phyloP scores from a whole-genome alignment of 2,888 invertebrate genomes.

The Campoplex capitator region DNA sequence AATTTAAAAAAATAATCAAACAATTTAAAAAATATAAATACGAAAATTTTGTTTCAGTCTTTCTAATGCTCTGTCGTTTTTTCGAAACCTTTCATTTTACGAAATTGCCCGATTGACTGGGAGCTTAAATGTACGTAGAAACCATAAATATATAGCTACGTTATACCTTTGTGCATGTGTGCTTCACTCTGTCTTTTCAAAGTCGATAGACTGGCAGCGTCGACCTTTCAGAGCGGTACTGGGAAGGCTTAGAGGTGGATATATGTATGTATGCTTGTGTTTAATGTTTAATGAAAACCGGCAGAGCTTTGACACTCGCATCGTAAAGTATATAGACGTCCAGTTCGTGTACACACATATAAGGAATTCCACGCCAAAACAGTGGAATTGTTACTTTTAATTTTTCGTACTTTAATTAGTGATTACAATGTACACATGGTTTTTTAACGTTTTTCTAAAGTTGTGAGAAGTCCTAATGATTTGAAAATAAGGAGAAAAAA shows the following conservation, averaged over 20 bases:
- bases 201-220: conserved; percentile 5
- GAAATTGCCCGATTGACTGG: conserved; percentile 21
- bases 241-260: conserved; percentile 16
- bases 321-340: neutral
- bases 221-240: conserved; percentile 32
- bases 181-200: neutral
- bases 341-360: neutral
- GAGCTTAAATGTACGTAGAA: neutral
- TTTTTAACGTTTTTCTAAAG: no score
- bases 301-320: conserved; percentile 9
- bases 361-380: neutral
- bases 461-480: no score
- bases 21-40: neutral
- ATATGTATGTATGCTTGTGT: conserved; percentile 10
- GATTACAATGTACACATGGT: no score
- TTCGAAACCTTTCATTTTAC: neutral
- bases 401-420: neutral
- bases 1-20: neutral
- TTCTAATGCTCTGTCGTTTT: neutral
- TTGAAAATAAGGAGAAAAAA: neutral
- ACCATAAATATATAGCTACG: neutral
- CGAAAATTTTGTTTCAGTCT: neutral
- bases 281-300: conserved; percentile 24
- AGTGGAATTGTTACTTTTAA: neutral
- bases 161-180: neutral